Evolutionary conservation across 2,113 vertebrate genomes (phyloP).

Genomic region (Centropus unirufus): DNA sequence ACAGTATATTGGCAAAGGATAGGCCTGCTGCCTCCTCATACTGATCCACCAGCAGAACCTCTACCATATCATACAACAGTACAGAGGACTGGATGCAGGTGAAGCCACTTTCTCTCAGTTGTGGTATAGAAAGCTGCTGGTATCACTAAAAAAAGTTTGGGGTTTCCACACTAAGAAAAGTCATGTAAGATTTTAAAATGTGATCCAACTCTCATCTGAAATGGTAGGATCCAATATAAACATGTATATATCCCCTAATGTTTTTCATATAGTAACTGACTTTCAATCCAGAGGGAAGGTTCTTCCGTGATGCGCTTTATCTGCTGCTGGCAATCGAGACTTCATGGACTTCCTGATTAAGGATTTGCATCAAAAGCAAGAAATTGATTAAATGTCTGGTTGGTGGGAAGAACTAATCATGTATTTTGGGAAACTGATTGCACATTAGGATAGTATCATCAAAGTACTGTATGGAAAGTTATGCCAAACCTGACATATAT

Average conservation of each 20-base stretch:
- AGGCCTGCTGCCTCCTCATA: not conserved
- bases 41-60: not conserved
- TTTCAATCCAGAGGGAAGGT: not conserved
- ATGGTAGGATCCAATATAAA: not conserved
- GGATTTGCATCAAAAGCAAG: not conserved
- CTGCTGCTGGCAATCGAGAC: not conserved
- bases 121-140: not conserved
- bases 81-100: not conserved
- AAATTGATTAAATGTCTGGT: not conserved
- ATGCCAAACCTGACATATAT: fast-evolving
- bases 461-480: not conserved
- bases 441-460: not conserved
- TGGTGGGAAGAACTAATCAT: not conserved
- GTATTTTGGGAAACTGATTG: not conserved
- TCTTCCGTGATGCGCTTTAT: not conserved
- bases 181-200: not conserved
- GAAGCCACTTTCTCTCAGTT: not conserved
- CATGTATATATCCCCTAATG: not conserved
- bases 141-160: not conserved
- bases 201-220: not conserved
- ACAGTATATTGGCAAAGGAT: not conserved
- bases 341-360: not conserved
- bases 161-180: not conserved
- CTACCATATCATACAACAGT: not conserved
- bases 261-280: not conserved